phyloP scores from a whole-genome alignment of 2,888 invertebrate species.

The Erebia epiphron region DNA sequence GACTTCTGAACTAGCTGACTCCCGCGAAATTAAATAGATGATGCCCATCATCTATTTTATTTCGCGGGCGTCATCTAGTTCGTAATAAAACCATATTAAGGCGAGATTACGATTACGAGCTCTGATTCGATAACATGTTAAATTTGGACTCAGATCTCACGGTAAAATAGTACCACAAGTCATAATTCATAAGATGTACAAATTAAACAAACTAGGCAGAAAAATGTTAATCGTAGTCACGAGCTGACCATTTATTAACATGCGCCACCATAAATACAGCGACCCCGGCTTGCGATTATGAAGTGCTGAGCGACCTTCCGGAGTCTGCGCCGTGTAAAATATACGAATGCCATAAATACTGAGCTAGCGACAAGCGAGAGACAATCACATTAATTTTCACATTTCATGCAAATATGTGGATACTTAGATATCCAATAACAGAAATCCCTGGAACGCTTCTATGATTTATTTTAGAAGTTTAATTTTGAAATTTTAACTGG shows the following conservation, averaged over 20 bases:
- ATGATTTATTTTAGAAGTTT: neutral
- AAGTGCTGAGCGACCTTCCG: slow-evolving; percentile 33
- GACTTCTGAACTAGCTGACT: too few species aligned
- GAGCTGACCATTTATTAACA: slow-evolving; percentile 26
- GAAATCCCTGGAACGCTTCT: neutral
- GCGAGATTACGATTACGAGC: too few species aligned
- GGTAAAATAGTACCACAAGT: neutral
- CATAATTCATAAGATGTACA: neutral
- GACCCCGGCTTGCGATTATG: slow-evolving; percentile 36
- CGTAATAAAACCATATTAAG: too few species aligned
- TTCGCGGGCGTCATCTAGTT: too few species aligned
- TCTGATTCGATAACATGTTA: too few species aligned
- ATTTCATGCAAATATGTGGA: slow-evolving; percentile 6
- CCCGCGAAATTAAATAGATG: too few species aligned
- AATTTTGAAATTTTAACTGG: too few species aligned
- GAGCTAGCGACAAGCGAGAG: neutral
- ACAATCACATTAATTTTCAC: slow-evolving; percentile 22
- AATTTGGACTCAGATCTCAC: too few species aligned
- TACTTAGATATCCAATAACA: slow-evolving; percentile 4
- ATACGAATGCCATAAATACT: slow-evolving; percentile 24
- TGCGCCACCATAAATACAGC: slow-evolving; percentile 30
- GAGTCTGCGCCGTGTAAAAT: slow-evolving; percentile 15
- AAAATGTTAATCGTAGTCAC: slow-evolving; percentile 16
- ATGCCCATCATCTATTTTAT: too few species aligned
- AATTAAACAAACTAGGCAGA: slow-evolving; percentile 14